Evolutionary conservation across 2,888 invertebrate species (phyloP).

Genomic region (Euplexia lucipara): DNA sequence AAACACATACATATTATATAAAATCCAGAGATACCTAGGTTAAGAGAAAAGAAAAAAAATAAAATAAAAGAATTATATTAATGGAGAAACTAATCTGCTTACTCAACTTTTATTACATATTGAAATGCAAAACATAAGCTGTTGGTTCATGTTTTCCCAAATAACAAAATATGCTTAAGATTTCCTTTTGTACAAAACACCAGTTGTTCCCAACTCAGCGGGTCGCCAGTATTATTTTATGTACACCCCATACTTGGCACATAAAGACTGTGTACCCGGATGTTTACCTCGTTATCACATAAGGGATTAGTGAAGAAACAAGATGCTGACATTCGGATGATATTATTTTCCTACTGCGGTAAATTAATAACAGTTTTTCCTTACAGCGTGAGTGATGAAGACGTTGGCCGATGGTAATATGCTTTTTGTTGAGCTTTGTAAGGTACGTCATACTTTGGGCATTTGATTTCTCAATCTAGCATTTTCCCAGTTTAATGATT

Average conservation of each 20-base stretch:
- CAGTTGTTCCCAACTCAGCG: not conserved
- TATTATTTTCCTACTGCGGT: conserved; percentile 33
- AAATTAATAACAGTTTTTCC: conserved; percentile 53
- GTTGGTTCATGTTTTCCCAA: too few relatives aligned
- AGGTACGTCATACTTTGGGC: not conserved
- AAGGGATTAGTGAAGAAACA: conserved; percentile 37
- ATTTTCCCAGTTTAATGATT: too few relatives aligned
- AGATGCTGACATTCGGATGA: conserved; percentile 32
- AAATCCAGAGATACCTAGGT: too few relatives aligned
- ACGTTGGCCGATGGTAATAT: conserved; percentile 18
- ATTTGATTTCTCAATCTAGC: too few relatives aligned
- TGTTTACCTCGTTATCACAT: conserved; percentile 38
- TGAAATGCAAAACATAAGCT: conserved; percentile 4
- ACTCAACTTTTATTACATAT: too few relatives aligned
- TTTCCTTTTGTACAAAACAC: too few relatives aligned
- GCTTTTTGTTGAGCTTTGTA: conserved; percentile 21
- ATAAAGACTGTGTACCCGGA: conserved; percentile 22
- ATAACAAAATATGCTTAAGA: not conserved
- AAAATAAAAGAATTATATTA: too few relatives aligned
- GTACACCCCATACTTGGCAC: conserved; percentile 5
- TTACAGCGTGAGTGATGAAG: conserved; percentile 22
- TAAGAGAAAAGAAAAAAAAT: too few relatives aligned
- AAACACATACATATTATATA: too few relatives aligned
- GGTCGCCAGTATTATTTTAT: not conserved
- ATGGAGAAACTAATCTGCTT: too few relatives aligned